phyloP scores from a whole-genome alignment of 2,888 invertebrate species.

The Brenthis hecate region DNA sequence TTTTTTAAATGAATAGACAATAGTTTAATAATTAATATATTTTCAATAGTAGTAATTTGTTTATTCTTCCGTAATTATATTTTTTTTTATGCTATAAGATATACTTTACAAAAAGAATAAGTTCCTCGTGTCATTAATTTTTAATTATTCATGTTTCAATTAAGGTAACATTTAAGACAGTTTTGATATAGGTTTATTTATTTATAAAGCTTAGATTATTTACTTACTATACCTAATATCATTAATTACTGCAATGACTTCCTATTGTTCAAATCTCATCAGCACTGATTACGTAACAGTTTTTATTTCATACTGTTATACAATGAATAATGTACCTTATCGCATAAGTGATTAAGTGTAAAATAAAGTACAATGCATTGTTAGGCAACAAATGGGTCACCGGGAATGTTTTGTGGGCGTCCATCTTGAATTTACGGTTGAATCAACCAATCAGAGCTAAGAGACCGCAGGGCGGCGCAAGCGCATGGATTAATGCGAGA shows the following conservation, averaged over 20 bases:
- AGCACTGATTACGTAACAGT: slow-evolving; percentile 2
- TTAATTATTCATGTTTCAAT: too few species aligned
- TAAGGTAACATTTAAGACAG: too few species aligned
- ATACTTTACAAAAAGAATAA: too few species aligned
- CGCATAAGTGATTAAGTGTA: slow-evolving; percentile 2
- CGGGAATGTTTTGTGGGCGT: slow-evolving; percentile 54
- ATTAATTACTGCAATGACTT: neutral
- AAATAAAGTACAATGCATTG: slow-evolving; percentile 16
- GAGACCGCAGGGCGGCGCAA: slow-evolving; percentile 59
- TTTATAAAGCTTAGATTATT: neutral
- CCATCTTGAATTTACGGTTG: slow-evolving; percentile 66
- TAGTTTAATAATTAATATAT: too few species aligned
- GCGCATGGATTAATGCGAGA: slow-evolving; percentile 43
- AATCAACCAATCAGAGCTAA: slow-evolving; percentile 59
- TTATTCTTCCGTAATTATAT: too few species aligned
- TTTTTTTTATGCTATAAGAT: too few species aligned
- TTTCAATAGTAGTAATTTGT: too few species aligned
- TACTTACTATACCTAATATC: neutral
- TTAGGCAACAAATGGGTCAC: slow-evolving; percentile 56
- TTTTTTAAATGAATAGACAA: too few species aligned
- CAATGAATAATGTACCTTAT: slow-evolving; percentile 20
- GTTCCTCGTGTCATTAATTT: too few species aligned
- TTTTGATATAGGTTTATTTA: neutral
- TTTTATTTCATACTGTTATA: neutral
- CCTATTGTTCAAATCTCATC: neutral